Conservation (phyloP, 2,888 invertebrate genomes). For the Cryptus armator region DNA sequence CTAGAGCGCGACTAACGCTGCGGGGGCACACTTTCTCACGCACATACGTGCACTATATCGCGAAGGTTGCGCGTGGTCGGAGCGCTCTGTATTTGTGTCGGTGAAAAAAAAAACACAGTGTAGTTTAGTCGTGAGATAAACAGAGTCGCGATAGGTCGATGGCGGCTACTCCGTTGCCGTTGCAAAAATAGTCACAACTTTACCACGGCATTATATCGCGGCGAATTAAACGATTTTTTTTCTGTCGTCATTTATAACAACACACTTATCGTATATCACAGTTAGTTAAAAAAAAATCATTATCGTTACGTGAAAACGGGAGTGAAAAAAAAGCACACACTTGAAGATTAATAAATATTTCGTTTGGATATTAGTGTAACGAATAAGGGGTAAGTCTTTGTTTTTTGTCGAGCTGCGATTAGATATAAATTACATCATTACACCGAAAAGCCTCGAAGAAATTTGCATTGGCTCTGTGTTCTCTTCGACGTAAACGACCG, state of each 20-base stretch:
- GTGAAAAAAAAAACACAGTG: slow-evolving; percentile 38
- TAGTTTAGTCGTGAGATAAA: slow-evolving; percentile 61
- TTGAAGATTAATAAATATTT: neutral
- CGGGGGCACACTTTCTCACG: slow-evolving; percentile 3
- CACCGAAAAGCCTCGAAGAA: slow-evolving; percentile 1
- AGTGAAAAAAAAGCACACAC: slow-evolving; percentile 8
- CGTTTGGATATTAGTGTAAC: slow-evolving; percentile 6
- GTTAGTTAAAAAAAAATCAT: neutral
- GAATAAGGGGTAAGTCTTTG: slow-evolving; percentile 7
- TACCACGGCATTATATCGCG: slow-evolving; percentile 3
- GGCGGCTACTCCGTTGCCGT: slow-evolving; percentile 42
- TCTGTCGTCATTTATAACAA: neutral
- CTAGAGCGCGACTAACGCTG: neutral
- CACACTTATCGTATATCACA: slow-evolving; percentile 14
- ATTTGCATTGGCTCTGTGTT: slow-evolving; percentile 7
- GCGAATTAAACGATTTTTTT: slow-evolving; percentile 4
- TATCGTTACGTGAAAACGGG: slow-evolving; percentile 4
- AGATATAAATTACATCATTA: slow-evolving; percentile 20
- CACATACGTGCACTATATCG: slow-evolving; percentile 11
- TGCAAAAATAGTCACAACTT: slow-evolving; percentile 1
- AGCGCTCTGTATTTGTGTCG: slow-evolving; percentile 3
- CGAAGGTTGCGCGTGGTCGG: neutral
- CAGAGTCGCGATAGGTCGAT: slow-evolving; percentile 62
- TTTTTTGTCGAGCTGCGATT: neutral
- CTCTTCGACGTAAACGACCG: slow-evolving; percentile 13